Conservation (phyloP, 2,888 invertebrate genomes). For the Drosophila bunnanda region DNA sequence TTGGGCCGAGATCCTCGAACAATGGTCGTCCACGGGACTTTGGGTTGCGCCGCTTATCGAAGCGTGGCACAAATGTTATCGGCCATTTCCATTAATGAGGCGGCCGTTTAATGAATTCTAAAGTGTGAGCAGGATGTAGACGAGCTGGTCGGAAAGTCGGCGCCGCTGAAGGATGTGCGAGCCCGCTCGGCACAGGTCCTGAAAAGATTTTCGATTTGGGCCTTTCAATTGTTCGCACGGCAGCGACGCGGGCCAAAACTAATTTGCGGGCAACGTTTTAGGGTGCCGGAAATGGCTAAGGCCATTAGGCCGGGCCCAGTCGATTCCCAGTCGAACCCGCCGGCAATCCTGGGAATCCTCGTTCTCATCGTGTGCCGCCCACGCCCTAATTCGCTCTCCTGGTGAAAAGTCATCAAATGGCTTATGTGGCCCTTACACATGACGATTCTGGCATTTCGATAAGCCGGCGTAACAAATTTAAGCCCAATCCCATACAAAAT, state of each 20-base stretch:
- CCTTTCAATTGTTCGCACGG: slow-evolving; percentile 79
- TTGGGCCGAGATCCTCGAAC: slow-evolving; percentile 68
- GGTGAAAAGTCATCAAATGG: slow-evolving; percentile 54
- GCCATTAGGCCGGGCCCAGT: slow-evolving; percentile 64
- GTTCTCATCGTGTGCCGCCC: slow-evolving; percentile 5
- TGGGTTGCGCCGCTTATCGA: slow-evolving; percentile 69
- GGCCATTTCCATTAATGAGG: slow-evolving; percentile 81
- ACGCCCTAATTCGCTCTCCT: slow-evolving; percentile 31
- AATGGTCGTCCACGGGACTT: slow-evolving; percentile 41
- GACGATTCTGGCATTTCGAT: slow-evolving; percentile 74
- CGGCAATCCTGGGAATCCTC: slow-evolving; percentile 15
- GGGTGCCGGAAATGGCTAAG: slow-evolving; percentile 75
- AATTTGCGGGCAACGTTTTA: slow-evolving; percentile 78
- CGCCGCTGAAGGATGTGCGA: slow-evolving; percentile 70
- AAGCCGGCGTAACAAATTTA: slow-evolving; percentile 75
- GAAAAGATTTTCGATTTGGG: slow-evolving; percentile 78
- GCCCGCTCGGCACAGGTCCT: slow-evolving; percentile 42
- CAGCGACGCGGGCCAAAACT: slow-evolving; percentile 65
- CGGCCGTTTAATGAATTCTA: slow-evolving; percentile 79
- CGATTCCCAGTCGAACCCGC: slow-evolving; percentile 24
- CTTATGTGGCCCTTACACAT: slow-evolving; percentile 62
- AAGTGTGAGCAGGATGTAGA: slow-evolving; percentile 56
- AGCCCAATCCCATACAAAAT: slow-evolving; percentile 31
- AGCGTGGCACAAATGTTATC: slow-evolving; percentile 78
- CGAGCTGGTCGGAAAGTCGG: slow-evolving; percentile 24